Conservation (phyloP, 2,888 invertebrate species). For the Dorcus hopei region DNA sequence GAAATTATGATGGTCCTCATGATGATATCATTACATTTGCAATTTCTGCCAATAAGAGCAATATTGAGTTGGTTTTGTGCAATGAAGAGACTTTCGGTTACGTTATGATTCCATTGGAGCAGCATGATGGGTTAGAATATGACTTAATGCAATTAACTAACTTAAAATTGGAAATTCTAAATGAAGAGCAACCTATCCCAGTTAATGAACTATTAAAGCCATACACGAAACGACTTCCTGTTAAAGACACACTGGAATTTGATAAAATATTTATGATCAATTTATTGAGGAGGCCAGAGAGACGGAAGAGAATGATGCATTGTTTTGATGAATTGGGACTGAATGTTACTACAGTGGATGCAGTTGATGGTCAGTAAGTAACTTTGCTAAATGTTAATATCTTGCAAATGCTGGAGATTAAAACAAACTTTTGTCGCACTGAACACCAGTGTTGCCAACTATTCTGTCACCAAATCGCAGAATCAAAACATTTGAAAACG, state of each 20-base stretch:
- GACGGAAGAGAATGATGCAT: conserved; percentile 73
- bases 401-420: background rate
- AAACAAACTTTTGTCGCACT: background rate
- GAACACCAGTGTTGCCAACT: no score
- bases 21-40: conserved; percentile 96
- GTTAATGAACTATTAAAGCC: conserved; percentile 47
- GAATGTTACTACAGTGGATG: conserved; percentile 70
- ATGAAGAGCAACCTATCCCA: conserved; percentile 53
- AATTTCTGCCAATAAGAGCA: conserved; percentile 68
- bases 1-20: conserved; percentile 61
- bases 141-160: conserved; percentile 74
- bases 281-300: conserved; percentile 75
- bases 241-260: conserved; percentile 65
- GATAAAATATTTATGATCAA: conserved; percentile 92
- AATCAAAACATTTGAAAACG: no score
- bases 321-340: conserved; percentile 81
- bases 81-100: conserved; percentile 83
- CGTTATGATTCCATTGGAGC: conserved; percentile 76
- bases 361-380: conserved; percentile 85
- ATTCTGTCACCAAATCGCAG: no score
- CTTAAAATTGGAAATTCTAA: conserved; percentile 71
- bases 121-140: conserved; percentile 58
- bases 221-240: conserved; percentile 37
- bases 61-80: conserved; percentile 67
- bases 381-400: background rate